phyloP scores from a whole-genome alignment of 2,113 vertebrate species.

The Promerops cafer region DNA sequence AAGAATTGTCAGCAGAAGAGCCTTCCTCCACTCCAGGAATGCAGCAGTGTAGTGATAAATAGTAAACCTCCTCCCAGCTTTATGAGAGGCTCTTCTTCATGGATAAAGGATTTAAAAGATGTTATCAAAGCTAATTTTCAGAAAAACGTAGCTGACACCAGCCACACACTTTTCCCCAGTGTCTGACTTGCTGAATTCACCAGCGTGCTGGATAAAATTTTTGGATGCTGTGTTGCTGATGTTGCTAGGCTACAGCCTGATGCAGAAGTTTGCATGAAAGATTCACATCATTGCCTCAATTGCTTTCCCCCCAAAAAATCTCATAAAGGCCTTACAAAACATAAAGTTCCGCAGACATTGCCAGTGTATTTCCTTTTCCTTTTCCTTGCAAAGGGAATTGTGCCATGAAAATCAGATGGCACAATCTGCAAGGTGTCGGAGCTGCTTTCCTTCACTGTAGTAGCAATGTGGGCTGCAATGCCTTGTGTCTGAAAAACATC shows the following conservation, averaged over 20 bases:
- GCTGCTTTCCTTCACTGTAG: neutral
- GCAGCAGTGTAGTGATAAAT: neutral
- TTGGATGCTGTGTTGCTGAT: neutral
- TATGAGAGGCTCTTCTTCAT: neutral
- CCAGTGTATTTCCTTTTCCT: neutral
- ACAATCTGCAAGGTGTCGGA: neutral
- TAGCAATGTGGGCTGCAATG: neutral
- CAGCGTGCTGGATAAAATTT: neutral
- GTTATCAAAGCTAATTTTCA: neutral
- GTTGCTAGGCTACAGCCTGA: slow-evolving; percentile 32
- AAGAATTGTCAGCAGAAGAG: neutral
- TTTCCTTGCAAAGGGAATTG: neutral
- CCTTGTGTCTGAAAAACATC: neutral
- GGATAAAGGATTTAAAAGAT: neutral
- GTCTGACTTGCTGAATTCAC: neutral
- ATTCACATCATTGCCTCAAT: neutral
- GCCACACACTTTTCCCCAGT: neutral
- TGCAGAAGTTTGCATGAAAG: neutral
- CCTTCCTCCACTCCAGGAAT: neutral
- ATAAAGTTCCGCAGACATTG: neutral
- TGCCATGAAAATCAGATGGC: neutral
- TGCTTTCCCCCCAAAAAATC: neutral
- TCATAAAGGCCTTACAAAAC: neutral
- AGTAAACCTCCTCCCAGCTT: neutral
- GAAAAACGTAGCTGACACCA: neutral